Conservation (phyloP, 2,113 vertebrate species). For the Chlorodrepanis virens region DNA sequence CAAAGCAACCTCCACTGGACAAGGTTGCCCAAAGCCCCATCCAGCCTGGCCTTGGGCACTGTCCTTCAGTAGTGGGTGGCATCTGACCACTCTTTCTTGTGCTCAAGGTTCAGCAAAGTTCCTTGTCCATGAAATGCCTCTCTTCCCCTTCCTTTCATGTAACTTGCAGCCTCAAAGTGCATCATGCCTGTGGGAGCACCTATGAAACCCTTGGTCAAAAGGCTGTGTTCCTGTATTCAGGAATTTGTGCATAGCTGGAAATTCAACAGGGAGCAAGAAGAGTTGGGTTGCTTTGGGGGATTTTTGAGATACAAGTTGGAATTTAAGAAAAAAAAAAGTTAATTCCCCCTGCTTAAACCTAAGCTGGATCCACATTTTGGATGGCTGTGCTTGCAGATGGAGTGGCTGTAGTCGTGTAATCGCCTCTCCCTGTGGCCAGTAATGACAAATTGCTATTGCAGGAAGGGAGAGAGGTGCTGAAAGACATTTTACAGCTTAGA, state of each 20-base stretch:
- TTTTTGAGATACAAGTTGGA: neutral
- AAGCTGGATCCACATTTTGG: neutral
- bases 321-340: neutral
- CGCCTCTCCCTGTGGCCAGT: neutral
- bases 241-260: neutral
- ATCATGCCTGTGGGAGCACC: neutral
- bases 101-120: neutral
- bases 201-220: neutral
- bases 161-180: neutral
- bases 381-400: neutral
- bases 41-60: neutral
- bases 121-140: neutral
- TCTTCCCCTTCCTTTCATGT: neutral
- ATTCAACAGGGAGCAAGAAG: neutral
- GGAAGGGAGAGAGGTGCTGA: constrained; percentile 3
- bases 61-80: neutral
- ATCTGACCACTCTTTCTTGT: neutral
- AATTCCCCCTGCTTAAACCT: neutral
- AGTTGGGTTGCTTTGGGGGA: neutral
- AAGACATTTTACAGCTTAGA: constrained; percentile 31
- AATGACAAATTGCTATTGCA: neutral
- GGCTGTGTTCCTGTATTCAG: neutral
- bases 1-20: neutral
- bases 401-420: neutral
- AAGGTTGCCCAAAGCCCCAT: neutral